Evolutionary conservation across 1,140 invertebrate genomes (phyloP).

Genomic region (Aphaenogaster floridana): DNA sequence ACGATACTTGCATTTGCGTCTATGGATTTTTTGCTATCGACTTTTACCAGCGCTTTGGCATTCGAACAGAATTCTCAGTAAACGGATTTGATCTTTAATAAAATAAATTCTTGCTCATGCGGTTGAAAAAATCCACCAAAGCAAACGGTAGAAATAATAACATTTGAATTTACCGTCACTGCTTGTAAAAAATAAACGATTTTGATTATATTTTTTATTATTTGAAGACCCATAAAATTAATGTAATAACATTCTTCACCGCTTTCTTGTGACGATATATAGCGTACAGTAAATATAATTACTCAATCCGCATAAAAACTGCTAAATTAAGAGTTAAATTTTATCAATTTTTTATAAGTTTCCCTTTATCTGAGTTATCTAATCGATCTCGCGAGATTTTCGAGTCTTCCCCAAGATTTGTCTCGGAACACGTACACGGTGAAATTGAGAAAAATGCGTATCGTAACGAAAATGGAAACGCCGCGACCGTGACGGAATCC

Average conservation of each 20-base stretch:
- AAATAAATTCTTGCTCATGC: conserved; percentile 10
- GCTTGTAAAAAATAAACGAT: neutral
- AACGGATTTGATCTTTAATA: conserved; percentile 45
- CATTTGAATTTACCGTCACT: neutral
- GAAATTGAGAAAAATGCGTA: conserved; percentile 34
- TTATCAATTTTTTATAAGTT: neutral
- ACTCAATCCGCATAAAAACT: neutral
- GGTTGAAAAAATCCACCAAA: neutral
- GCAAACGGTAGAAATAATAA: conserved; percentile 20
- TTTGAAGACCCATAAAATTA: neutral
- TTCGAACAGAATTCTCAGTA: conserved; percentile 26
- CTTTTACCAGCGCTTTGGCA: conserved; percentile 7
- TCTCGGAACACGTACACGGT: neutral
- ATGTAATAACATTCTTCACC: neutral
- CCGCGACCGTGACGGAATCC: conserved; percentile 9
- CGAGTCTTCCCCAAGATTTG: neutral
- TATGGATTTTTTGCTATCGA: conserved; percentile 14
- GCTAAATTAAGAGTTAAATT: neutral
- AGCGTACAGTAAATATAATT: neutral
- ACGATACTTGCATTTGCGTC: neutral
- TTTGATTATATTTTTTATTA: neutral
- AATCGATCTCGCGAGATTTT: neutral
- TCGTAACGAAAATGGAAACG: conserved; percentile 20
- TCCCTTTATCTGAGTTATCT: neutral
- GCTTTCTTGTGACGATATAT: neutral